Conservation (phyloP, 2,888 invertebrate species). For the Cryptus armator region DNA sequence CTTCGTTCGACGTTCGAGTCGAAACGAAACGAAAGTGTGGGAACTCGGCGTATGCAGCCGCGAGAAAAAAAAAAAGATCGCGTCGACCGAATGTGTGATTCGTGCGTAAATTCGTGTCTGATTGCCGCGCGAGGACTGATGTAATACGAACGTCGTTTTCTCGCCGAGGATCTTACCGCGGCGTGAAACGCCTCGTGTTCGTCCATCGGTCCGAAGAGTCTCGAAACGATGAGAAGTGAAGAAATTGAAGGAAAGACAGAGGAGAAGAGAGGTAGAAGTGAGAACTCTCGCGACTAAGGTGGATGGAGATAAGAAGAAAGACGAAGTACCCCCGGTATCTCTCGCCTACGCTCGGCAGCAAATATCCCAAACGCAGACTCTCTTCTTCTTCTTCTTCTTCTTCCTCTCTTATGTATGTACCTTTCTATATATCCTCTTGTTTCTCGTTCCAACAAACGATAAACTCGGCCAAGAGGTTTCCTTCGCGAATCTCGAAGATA, state of each 20-base stretch:
- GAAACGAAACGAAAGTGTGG: constrained; percentile 77
- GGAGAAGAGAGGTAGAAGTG: constrained; percentile 10
- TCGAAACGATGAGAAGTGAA: constrained; percentile 1
- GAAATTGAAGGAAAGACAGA: constrained; percentile 39
- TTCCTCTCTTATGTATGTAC: not conserved
- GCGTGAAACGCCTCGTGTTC: constrained; percentile 26
- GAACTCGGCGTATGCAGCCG: constrained; percentile 70
- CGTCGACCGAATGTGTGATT: constrained; percentile 66
- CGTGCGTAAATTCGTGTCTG: constrained; percentile 77
- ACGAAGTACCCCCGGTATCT: constrained; percentile 65
- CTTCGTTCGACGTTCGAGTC: constrained; percentile 25
- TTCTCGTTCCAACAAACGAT: constrained; percentile 38
- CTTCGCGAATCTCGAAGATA: constrained; percentile 4
- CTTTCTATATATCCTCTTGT: constrained; percentile 32
- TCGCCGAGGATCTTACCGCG: constrained; percentile 16
- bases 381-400: constrained; percentile 45
- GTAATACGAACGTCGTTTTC: constrained; percentile 66
- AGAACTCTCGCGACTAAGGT: constrained; percentile 23
- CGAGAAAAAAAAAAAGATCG: constrained; percentile 58
- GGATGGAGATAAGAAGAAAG: constrained; percentile 64
- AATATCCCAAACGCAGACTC: constrained; percentile 58
- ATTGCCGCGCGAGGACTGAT: constrained; percentile 70
- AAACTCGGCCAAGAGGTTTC: constrained; percentile 12
- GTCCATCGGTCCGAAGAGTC: not conserved
- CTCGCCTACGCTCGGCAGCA: constrained; percentile 66